These are phyloP conservation scores for Notarius lentiginosus DNA, from an alignment of 2,113 vertebrate species.

Conservation along the genomic window DNA sequence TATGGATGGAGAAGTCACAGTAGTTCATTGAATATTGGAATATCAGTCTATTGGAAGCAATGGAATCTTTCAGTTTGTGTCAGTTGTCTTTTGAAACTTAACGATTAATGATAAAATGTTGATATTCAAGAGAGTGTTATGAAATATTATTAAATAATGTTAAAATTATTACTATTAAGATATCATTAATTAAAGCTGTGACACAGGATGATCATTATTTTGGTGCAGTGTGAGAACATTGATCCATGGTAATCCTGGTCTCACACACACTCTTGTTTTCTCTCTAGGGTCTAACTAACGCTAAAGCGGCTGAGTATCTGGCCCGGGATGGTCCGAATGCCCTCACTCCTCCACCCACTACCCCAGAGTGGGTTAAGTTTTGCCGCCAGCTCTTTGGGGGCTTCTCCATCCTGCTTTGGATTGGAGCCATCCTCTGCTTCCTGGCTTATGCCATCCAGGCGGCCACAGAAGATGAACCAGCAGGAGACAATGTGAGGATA, in stretches of 20 bases:
- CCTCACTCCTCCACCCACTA: slow-evolving; percentile 88
- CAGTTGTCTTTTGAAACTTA: neutral
- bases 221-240: neutral
- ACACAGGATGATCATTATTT: neutral
- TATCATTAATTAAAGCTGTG: neutral
- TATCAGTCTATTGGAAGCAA: neutral
- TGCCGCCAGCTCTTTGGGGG: slow-evolving; percentile 91
- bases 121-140: neutral
- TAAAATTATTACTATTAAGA: too few species aligned
- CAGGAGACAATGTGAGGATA: slow-evolving; percentile 83
- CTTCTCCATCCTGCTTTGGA: slow-evolving; percentile 91
- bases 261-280: neutral
- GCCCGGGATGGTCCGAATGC: slow-evolving; percentile 84
- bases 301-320: slow-evolving; percentile 87
- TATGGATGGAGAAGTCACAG: neutral
- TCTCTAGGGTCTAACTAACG: slow-evolving; percentile 85
- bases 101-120: neutral
- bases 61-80: neutral
- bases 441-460: slow-evolving; percentile 90
- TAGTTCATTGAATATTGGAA: neutral
- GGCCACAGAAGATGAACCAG: slow-evolving; percentile 83
- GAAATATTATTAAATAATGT: neutral
- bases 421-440: slow-evolving; percentile 90
- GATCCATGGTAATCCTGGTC: neutral
- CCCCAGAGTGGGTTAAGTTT: slow-evolving; percentile 92